Evolutionary conservation across 2,113 vertebrate species (phyloP).

Genomic region (Labeo rohita): DNA sequence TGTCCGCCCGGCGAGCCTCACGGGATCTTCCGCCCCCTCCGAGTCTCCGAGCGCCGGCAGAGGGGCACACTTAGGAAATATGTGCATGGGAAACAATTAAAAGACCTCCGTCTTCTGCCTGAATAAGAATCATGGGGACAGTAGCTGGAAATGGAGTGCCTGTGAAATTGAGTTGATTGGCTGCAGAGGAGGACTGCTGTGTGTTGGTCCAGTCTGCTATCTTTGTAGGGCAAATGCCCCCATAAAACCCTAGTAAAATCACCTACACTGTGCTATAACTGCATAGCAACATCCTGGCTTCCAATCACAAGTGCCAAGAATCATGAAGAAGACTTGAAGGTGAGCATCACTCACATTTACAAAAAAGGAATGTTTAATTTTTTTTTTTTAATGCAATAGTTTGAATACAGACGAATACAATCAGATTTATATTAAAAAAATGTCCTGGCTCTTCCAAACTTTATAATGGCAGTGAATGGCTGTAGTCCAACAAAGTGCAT

Average conservation of each 20-base stretch:
- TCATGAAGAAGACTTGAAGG: background rate
- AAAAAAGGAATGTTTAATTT: too few relatives aligned
- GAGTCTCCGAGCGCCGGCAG: conserved; percentile 58
- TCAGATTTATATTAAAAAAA: too few relatives aligned
- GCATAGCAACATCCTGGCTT: background rate
- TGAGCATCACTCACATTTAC: background rate
- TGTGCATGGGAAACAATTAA: conserved; percentile 81
- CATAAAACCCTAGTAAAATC: background rate
- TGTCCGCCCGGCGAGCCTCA: conserved; percentile 64
- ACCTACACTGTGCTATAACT: background rate
- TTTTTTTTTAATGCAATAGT: too few relatives aligned
- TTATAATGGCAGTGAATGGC: too few relatives aligned
- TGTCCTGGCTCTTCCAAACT: too few relatives aligned
- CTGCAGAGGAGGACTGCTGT: background rate
- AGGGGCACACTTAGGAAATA: conserved; percentile 70
- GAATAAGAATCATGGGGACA: conserved; percentile 62
- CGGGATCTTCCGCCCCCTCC: conserved; percentile 58
- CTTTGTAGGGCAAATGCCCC: conserved; percentile 12
- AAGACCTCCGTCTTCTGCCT: conserved; percentile 68
- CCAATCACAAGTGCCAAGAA: background rate
- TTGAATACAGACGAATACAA: too few relatives aligned
- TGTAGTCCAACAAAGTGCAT: too few relatives aligned
- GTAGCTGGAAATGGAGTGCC: conserved; percentile 61
- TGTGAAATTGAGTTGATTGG: conserved; percentile 31
- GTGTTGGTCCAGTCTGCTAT: background rate